These are phyloP conservation scores for Brachyrhaphis roseni DNA, from an alignment of 2,797 vertebrate genomes.

Conservation along the genomic window DNA sequence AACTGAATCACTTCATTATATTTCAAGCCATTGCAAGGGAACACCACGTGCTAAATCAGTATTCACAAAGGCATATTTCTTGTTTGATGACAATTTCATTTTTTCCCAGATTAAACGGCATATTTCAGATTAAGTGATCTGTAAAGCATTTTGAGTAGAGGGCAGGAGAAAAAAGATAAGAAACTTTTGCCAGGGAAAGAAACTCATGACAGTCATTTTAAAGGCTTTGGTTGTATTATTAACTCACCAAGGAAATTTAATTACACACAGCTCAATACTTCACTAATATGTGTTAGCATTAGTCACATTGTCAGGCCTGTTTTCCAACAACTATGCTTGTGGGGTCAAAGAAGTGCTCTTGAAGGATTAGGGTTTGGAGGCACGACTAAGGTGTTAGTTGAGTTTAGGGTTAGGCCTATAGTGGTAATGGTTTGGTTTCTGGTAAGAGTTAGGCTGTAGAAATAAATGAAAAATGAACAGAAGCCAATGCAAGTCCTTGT, in stretches of 20 bases:
- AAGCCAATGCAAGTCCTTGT: too few relatives aligned
- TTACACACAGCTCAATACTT: slow-evolving; percentile 40
- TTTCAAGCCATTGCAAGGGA: slow-evolving; percentile 71
- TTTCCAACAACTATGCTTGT: too few relatives aligned
- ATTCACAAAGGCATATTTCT: slow-evolving; percentile 72
- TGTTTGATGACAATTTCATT: slow-evolving; percentile 76
- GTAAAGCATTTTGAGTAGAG: slow-evolving; percentile 44
- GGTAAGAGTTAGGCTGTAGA: too few relatives aligned
- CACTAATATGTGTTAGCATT: slow-evolving; percentile 1
- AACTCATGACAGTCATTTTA: slow-evolving; percentile 42
- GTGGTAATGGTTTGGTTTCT: too few relatives aligned
- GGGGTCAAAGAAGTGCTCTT: too few relatives aligned
- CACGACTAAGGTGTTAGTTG: too few relatives aligned
- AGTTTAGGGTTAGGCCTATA: too few relatives aligned
- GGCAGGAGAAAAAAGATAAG: slow-evolving; percentile 14
- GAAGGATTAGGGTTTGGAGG: too few relatives aligned
- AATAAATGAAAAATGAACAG: too few relatives aligned
- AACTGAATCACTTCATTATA: slow-evolving; percentile 72
- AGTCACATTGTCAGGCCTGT: too few relatives aligned
- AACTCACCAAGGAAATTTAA: slow-evolving; percentile 48
- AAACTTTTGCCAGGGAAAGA: not conserved
- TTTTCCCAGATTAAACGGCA: slow-evolving; percentile 76
- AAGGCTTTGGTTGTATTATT: slow-evolving; percentile 40
- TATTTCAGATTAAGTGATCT: slow-evolving; percentile 64
- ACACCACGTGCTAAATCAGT: slow-evolving; percentile 65